These are phyloP conservation scores for Escarpia spicata DNA, from an alignment of 2,888 invertebrate species.

Conservation along the genomic window DNA sequence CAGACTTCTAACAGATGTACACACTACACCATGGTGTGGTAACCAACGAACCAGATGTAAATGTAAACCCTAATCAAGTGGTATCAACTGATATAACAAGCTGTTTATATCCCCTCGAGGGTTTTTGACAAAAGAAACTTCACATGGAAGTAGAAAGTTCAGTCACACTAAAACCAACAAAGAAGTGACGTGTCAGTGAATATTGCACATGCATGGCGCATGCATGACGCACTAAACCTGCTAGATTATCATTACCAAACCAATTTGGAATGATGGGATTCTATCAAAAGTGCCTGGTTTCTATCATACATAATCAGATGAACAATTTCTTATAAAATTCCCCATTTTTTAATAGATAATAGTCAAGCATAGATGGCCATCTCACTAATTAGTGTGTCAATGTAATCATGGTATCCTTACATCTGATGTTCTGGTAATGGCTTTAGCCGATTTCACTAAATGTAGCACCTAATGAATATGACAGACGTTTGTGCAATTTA, in stretches of 20 bases:
- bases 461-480: background rate
- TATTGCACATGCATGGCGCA: background rate
- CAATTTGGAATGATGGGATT: background rate
- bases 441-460: background rate
- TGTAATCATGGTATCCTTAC: background rate
- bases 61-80: background rate
- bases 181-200: background rate
- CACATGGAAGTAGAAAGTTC: background rate
- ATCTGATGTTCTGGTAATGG: background rate
- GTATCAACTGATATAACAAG: background rate
- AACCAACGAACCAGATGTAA: background rate
- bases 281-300: background rate
- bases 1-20: background rate
- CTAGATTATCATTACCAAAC: background rate
- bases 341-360: background rate
- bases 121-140: background rate
- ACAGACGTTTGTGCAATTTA: background rate
- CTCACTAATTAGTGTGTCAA: background rate
- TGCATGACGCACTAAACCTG: background rate
- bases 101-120: background rate
- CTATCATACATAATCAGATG: background rate
- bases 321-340: background rate
- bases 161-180: background rate
- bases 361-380: background rate
- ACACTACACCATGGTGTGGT: background rate